phyloP scores from a whole-genome alignment of 30 jellyfish, hydroid and myxozoan species.

The Pelagia noctiluca region DNA sequence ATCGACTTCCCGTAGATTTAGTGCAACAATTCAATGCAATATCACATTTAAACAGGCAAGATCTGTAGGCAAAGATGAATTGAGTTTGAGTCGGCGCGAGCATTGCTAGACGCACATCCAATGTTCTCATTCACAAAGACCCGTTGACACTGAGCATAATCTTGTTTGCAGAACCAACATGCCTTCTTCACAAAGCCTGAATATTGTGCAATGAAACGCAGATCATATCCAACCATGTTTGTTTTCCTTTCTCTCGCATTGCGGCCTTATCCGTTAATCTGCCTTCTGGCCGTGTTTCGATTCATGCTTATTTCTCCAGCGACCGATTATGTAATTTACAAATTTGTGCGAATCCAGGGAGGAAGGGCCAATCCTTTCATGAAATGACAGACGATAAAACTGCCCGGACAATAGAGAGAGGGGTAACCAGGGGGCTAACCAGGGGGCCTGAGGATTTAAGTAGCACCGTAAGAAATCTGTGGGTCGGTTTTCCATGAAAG shows the following conservation, averaged over 20 bases:
- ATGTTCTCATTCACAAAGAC: constrained; percentile 6
- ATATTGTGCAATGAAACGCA: not conserved
- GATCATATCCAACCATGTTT: not conserved
- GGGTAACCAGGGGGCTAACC: not conserved
- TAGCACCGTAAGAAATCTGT: not conserved
- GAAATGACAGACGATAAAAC: too few relatives aligned
- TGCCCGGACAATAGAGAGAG: not conserved
- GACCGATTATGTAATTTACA: constrained; percentile 4
- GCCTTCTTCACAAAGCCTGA: not conserved
- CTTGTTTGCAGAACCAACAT: not conserved
- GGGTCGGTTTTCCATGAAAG: not conserved
- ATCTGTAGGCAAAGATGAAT: not conserved
- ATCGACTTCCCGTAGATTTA: constrained; percentile 1
- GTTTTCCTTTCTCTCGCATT: not conserved
- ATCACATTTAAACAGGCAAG: not conserved
- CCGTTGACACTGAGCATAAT: not conserved
- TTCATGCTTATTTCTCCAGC: not conserved
- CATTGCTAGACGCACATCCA: constrained; percentile 20
- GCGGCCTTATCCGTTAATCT: not conserved
- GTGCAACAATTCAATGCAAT: not conserved
- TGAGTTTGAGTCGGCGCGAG: constrained; percentile 25
- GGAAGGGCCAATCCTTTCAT: too few relatives aligned
- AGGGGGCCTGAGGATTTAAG: not conserved
- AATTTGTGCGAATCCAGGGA: not conserved
- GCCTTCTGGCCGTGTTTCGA: not conserved